Percentiles rank a stretch among this genome's conserved stretches.
Evolutionary conservation across 2,888 invertebrate genomes (phyloP).

Genomic region (Dicyrtoma fusca): DNA sequence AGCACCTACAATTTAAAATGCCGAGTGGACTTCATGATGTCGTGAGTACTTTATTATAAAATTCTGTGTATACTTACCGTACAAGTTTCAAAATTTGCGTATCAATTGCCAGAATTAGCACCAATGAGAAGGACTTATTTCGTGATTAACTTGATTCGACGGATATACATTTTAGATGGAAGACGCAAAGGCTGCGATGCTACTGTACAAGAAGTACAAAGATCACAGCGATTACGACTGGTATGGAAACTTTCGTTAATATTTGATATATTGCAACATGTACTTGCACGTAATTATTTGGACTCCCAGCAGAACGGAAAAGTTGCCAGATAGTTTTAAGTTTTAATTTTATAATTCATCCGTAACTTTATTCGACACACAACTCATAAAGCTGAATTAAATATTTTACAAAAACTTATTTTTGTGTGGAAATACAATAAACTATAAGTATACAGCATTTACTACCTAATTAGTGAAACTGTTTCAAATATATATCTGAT

Average conservation of each 20-base stretch:
- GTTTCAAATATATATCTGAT: background rate
- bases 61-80: background rate
- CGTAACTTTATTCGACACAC: no score
- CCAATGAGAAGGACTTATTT: no score
- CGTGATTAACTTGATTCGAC: background rate
- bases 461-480: background rate
- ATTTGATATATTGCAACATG: no score
- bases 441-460: background rate
- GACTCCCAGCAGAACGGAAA: no score
- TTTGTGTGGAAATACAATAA: no score
- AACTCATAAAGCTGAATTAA: background rate
- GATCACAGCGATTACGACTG: constrained; percentile 19
- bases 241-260: constrained; percentile 17
- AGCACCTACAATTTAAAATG: constrained; percentile 20
- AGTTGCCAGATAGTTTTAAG: no score
- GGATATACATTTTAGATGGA: constrained; percentile 6
- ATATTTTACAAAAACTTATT: background rate
- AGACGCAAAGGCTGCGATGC: constrained; percentile 5
- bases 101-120: no score
- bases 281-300: no score
- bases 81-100: constrained; percentile 3
- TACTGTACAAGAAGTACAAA: constrained; percentile 20
- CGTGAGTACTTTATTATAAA: constrained; percentile 6
- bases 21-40: constrained; percentile 12
- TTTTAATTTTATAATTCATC: no score